Base-by-base conservation (phyloP, 2,888 invertebrate genomes). In the Amphipyra berbera region DNA sequence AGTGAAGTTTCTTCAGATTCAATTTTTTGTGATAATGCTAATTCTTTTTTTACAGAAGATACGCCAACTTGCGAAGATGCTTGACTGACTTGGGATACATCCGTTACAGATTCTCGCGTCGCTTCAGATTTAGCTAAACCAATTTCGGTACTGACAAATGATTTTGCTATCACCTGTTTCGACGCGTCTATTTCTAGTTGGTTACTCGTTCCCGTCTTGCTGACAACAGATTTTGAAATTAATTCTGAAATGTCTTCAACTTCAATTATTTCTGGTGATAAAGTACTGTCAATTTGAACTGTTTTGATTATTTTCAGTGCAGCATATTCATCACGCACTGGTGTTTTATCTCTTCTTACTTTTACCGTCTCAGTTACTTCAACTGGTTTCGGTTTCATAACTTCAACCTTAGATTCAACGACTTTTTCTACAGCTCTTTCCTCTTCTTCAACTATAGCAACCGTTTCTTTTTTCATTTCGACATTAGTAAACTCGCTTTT, bases 231-330 rank as follows among this genome's bases (percentile, higher is more conserved):
- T 40, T 61, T 58, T 7, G 68, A 54, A 12, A 66, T 45, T 4
- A 72, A 15, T 41, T 75, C 69, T 12, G 71, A 61, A 13, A 73
- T 66, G 41, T 79, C 77, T 41, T 79, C 72, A 0, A 83, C 63
- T 73, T 83, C 83, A 27, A 79, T 79, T 0, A 70, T 72, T 65
- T 70, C 78, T 33, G 72, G 66, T 45, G 71, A 65, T 38, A 76
- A 45, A 15, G 74, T 73, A 6, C 67, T 61, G 42, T 78, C 81
- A 14, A 70, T 68, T 52, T 61, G 77, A 30, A 74, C 67, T 69
- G 69, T 74, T 70, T 88, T 88, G 0, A 83, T 67, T 27, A 88
- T 81, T 68, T 86, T 87, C 0, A 88, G 50, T 6, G 79, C 79
- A 14, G 84, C 84, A 37, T 73, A 83, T 54, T 79, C 87, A 46